phyloP scores from a whole-genome alignment of 2,113 vertebrate genomes.

The Phaethornis superciliosus region DNA sequence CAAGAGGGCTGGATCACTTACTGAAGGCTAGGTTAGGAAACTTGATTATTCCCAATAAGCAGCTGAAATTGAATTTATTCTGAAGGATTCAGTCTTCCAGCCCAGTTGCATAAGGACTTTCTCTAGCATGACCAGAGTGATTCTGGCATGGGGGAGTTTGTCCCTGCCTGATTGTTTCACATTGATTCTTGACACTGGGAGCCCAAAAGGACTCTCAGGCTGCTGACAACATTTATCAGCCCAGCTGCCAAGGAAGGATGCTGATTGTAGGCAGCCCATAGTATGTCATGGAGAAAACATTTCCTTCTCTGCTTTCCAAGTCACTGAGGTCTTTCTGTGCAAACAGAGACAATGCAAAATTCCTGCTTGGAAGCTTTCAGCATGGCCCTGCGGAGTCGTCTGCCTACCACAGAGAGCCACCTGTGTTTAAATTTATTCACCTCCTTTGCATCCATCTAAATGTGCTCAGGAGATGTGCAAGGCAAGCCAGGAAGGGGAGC shows the following conservation, averaged over 20 bases:
- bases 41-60: neutral
- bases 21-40: neutral
- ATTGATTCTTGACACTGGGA: neutral
- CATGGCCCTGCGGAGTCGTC: neutral
- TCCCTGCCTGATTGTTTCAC: neutral
- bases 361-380: slow-evolving; percentile 29
- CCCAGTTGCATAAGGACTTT: rapidly evolving
- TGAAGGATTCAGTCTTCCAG: neutral
- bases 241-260: slow-evolving; percentile 46
- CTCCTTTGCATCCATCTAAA: neutral
- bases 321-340: neutral
- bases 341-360: neutral
- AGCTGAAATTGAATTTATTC: neutral
- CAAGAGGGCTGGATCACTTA: neutral
- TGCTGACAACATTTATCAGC: slow-evolving; percentile 17
- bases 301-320: slow-evolving; percentile 57
- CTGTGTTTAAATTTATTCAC: neutral
- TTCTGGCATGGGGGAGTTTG: neutral
- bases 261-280: slow-evolving; percentile 10
- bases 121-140: rapidly evolving
- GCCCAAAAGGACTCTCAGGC: neutral
- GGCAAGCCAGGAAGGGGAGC: neutral
- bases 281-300: slow-evolving; percentile 57
- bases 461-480: neutral
- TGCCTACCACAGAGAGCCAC: slow-evolving; percentile 12